Conservation (phyloP, 2,797 vertebrate species). For the Holocentrus rufus region DNA sequence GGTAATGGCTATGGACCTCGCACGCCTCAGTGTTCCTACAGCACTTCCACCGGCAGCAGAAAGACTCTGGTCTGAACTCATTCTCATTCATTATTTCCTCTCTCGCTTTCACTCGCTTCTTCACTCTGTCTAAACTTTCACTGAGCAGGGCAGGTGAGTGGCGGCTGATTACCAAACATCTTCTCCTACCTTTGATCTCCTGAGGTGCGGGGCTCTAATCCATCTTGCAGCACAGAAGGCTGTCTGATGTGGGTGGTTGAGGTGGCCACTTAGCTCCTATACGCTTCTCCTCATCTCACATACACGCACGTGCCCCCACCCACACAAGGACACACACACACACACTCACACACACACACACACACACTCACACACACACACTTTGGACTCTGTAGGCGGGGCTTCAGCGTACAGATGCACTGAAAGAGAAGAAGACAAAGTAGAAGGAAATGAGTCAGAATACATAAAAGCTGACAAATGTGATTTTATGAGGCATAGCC, state of each 20-base stretch:
- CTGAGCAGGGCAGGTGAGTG: constrained; percentile 58
- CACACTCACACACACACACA: constrained; percentile 9
- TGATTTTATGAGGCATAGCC: constrained; percentile 19
- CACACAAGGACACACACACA: constrained; percentile 30
- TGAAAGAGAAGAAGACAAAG: constrained; percentile 44
- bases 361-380: constrained; percentile 18
- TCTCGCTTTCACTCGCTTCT: background rate
- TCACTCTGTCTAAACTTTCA: constrained; percentile 37
- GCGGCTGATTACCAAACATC: constrained; percentile 72
- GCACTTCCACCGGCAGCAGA: constrained; percentile 18
- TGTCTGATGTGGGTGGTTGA: constrained; percentile 71
- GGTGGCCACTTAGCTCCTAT: constrained; percentile 70
- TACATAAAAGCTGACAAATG: constrained; percentile 27
- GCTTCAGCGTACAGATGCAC: constrained; percentile 24
- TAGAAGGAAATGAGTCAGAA: constrained; percentile 13
- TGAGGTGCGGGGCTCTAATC: constrained; percentile 81
- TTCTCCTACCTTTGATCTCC: constrained; percentile 83
- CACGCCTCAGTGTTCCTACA: background rate
- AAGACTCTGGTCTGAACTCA: constrained; percentile 38
- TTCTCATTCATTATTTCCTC: constrained; percentile 58
- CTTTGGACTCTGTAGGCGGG: constrained; percentile 23
- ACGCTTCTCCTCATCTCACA: constrained; percentile 76
- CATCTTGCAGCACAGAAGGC: constrained; percentile 74
- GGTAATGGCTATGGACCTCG: background rate
- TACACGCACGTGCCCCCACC: constrained; percentile 35